A percentile compares a stretch with the other conserved stretches of the same genome.
phyloP scores from a whole-genome alignment of 2,888 invertebrate genomes.

The Tromatobia lineatoria region DNA sequence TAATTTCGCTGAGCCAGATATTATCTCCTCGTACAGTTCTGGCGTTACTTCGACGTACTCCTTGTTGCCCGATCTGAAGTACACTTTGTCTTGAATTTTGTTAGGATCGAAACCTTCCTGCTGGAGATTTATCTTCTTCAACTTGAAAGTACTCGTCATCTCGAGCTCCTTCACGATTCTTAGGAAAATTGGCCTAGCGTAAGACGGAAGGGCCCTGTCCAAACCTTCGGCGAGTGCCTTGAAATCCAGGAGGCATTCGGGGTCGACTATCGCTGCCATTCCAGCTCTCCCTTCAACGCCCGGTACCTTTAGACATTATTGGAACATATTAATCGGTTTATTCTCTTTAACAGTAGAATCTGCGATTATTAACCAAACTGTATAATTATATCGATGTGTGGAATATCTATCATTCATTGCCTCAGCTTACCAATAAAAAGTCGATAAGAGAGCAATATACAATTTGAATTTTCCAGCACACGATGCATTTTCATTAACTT shows the following conservation, averaged over 20 bases:
- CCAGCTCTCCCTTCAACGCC: constrained; percentile 88
- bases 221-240: constrained; percentile 84
- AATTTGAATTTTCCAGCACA: no score
- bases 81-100: constrained; percentile 87
- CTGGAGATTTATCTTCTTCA: constrained; percentile 89
- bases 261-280: constrained; percentile 89
- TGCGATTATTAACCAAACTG: no score
- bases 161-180: constrained; percentile 88
- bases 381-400: no score
- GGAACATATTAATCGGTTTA: not conserved
- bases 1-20: constrained; percentile 84
- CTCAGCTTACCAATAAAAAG: no score
- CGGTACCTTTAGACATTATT: constrained; percentile 80
- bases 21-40: constrained; percentile 86
- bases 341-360: not conserved
- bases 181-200: constrained; percentile 89
- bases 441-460: no score
- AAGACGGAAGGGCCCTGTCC: constrained; percentile 86
- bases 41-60: constrained; percentile 89
- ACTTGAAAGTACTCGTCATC: constrained; percentile 90
- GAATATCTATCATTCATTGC: no score
- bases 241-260: constrained; percentile 85
- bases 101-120: constrained; percentile 88
- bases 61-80: constrained; percentile 84
- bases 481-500: no score